Base-by-base conservation (phyloP, 1,140 invertebrate species). In the Magallana ariakensis region DNA sequence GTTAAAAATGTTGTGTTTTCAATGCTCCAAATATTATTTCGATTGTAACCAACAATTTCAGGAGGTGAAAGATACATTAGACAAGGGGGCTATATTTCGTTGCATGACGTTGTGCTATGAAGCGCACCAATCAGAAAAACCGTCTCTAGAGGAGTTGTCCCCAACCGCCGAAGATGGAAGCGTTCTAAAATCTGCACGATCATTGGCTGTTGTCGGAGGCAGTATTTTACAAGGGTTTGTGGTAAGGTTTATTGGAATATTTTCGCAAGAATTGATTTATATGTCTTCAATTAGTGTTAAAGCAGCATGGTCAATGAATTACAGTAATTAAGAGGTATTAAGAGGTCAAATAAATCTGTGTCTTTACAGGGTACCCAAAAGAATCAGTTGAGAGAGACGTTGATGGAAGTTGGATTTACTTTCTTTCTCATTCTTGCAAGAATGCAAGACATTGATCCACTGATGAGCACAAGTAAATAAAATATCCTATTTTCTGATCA, bases 61-160 rank as follows among this genome's bases (percentile, higher is more conserved):
- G 94, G 94, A 94, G 84, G 93, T 95, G 54, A 95, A 94, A 82
- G 94, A 95, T 87, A 94, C 94, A 0, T 75, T 95, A 60, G 94
- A 95, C 87, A 94, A 94, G 87, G 93, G 93, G 57, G 94, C 94
- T 1, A 85, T 94, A 3, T 94, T 91, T 82, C 88, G 92, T 15
- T 92, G 92, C 80, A 92, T 95, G 94, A 92, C 93, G 16, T 89
- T 90, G 22, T 94, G 94, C 82, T 93, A 94, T 86, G 93, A 94
- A 57, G 90, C 93, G 87, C 91, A 92, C 53, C 93, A 93, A 87
- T 89, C 92, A 85, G 93, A 94, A 84, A 93, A 94, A 85, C 92
- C 90, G 10, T 91, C 89, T 62, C 85, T 93, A 5, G 92, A 92
- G 22, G 90, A 92, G 33, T 90, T 75, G 85, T 89, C 15, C 46